Evolutionary conservation across 2,113 vertebrate genomes (phyloP).

Genomic region (Centropristis striata): DNA sequence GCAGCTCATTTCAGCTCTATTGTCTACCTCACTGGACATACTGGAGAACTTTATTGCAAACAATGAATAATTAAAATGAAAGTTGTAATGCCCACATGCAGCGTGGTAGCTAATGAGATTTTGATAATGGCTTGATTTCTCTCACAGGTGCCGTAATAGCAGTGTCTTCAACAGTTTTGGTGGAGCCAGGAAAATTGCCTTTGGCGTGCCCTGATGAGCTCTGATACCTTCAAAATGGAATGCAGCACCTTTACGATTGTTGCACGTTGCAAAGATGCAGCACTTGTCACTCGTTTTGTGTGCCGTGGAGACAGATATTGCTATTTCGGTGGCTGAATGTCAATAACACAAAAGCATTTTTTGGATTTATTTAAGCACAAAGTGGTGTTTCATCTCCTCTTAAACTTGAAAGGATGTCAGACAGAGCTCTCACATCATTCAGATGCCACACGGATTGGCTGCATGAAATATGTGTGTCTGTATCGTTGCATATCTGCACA

Average conservation of each 20-base stretch:
- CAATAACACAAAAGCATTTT: not conserved
- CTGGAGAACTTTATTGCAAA: conserved; percentile 28
- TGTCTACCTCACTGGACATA: conserved; percentile 31
- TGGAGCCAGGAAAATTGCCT: conserved; percentile 46
- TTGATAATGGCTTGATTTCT: conserved; percentile 30
- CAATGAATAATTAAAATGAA: conserved; percentile 59
- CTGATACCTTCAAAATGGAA: conserved; percentile 39
- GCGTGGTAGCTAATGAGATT: conserved; percentile 55
- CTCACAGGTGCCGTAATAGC: conserved; percentile 52
- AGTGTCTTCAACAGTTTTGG: conserved; percentile 15
- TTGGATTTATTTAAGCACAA: conserved; percentile 13
- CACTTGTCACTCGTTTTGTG: not conserved
- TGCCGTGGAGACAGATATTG: not conserved
- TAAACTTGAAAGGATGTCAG: not conserved
- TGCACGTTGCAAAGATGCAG: not conserved
- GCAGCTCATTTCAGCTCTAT: conserved; percentile 19
- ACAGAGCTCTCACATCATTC: not conserved
- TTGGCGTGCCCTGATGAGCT: conserved; percentile 32
- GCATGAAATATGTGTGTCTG: not conserved
- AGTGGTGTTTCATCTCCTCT: conserved; percentile 8
- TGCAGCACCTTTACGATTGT: conserved; percentile 22
- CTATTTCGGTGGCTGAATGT: conserved; percentile 27
- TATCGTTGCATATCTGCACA: not conserved
- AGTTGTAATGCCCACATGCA: conserved; percentile 28
- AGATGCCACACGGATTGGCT: not conserved